Evolutionary conservation across 2,113 vertebrate species (phyloP).

Genomic region (cattle (Bos taurus)): DNA sequence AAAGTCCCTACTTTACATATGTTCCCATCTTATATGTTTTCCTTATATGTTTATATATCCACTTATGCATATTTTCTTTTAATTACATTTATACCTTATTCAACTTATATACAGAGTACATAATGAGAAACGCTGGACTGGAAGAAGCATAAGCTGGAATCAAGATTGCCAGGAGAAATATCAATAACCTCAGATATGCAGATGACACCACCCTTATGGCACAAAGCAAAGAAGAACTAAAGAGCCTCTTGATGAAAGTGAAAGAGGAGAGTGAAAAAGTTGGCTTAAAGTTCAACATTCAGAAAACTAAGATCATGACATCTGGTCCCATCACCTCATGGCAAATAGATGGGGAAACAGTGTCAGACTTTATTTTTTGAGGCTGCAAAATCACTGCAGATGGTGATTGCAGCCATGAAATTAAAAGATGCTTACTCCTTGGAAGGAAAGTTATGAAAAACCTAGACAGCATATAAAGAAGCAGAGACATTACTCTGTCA

Average conservation of each 20-base stretch:
- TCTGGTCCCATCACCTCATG: neutral
- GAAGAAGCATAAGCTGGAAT: neutral
- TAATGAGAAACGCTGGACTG: neutral
- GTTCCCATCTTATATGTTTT: neutral
- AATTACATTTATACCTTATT: neutral
- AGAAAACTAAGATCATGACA: neutral
- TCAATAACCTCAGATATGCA: neutral
- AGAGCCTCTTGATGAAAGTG: neutral
- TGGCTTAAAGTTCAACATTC: neutral
- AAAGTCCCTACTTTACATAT: neutral
- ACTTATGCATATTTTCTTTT: neutral
- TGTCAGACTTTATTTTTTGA: neutral
- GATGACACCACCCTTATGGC: neutral
- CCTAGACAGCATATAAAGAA: neutral
- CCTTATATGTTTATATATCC: neutral
- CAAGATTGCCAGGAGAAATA: neutral
- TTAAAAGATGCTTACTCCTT: neutral
- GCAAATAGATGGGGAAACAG: neutral
- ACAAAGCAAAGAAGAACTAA: neutral
- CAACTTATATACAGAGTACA: neutral
- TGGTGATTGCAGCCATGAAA: neutral
- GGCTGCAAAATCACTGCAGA: neutral
- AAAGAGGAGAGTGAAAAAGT: neutral
- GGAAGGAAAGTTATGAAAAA: neutral
- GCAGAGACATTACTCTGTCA: neutral